Evolutionary conservation across 2,113 vertebrate species (phyloP).

Genomic region (Apaloderma vittatum): DNA sequence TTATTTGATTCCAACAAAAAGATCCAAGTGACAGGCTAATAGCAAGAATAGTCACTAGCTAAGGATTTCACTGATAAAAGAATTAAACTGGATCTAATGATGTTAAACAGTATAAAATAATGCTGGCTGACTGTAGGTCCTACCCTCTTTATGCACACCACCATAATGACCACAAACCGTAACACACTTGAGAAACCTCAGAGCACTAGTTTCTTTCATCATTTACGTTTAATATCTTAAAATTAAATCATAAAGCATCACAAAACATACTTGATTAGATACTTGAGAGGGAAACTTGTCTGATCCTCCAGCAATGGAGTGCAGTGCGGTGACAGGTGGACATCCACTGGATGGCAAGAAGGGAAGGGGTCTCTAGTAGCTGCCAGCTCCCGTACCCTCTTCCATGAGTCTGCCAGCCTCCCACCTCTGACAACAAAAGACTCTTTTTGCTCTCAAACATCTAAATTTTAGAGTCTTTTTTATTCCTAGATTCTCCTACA

Average conservation of each 20-base stretch:
- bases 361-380: neutral
- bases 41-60: neutral
- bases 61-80: neutral
- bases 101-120: neutral
- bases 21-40: neutral
- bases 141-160: neutral
- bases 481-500: neutral
- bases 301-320: neutral
- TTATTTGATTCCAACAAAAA: neutral
- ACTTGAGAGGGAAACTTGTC: neutral
- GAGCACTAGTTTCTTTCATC: neutral
- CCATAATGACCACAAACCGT: neutral
- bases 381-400: neutral
- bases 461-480: neutral
- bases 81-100: neutral
- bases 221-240: neutral
- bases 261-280: neutral
- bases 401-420: neutral
- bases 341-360: neutral
- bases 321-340: neutral
- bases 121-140: neutral
- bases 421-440: neutral
- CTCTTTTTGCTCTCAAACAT: neutral
- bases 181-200: neutral
- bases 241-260: neutral